phyloP scores from a whole-genome alignment of 1,140 invertebrate genomes.

The Tetraneura akinire region DNA sequence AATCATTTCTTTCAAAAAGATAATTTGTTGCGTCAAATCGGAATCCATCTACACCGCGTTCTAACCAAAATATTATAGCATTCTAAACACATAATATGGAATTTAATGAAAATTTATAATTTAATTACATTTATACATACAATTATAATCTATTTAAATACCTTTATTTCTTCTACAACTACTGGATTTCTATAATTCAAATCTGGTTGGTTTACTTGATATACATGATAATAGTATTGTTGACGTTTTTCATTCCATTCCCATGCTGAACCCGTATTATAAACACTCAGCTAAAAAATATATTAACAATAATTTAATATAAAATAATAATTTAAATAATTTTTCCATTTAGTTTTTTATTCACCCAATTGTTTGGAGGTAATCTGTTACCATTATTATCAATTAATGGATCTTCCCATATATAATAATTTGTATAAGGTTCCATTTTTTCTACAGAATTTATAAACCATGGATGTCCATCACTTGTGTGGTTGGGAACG shows the following conservation, averaged over 20 bases:
- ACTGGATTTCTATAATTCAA: conserved; percentile 70
- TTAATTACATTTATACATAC: too few species aligned
- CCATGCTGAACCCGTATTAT: conserved; percentile 74
- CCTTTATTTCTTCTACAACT: conserved; percentile 69
- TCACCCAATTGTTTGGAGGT: conserved; percentile 67
- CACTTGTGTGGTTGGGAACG: conserved; percentile 82
- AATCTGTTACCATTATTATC: conserved; percentile 56
- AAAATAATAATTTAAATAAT: too few species aligned
- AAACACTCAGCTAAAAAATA: conserved; percentile 62
- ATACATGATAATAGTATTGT: conserved; percentile 77
- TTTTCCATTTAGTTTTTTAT: background rate
- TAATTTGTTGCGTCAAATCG: conserved; percentile 66
- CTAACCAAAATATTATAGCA: conserved; percentile 66
- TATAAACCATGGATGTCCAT: conserved; percentile 78
- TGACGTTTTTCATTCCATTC: conserved; percentile 66
- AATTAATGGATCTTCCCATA: conserved; percentile 69
- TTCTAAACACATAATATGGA: conserved; percentile 56
- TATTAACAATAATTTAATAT: background rate
- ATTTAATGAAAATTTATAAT: too few species aligned
- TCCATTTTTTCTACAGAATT: conserved; percentile 65
- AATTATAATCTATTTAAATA: conserved; percentile 37
- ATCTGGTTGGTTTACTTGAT: conserved; percentile 72
- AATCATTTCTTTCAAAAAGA: conserved; percentile 60
- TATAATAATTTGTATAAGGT: conserved; percentile 73
- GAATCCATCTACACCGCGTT: conserved; percentile 72